These are phyloP conservation scores for Acanthornis magna DNA, from an alignment of 2,797 vertebrate genomes.

Conservation along the genomic window DNA sequence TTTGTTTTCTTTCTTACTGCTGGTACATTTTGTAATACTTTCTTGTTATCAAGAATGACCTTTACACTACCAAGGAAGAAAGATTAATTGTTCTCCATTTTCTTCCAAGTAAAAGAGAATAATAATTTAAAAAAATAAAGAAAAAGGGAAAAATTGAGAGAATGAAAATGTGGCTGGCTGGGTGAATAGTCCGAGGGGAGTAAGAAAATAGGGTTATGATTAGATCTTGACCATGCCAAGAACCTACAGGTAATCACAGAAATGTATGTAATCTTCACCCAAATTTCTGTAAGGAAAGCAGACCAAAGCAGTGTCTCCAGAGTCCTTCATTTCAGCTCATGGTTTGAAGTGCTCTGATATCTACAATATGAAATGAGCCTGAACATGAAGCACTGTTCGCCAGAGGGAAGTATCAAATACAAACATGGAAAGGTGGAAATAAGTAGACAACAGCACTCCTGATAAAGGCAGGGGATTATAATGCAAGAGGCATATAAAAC, in stretches of 20 bases:
- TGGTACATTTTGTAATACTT: background rate
- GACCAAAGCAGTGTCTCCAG: background rate
- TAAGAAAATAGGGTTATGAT: background rate
- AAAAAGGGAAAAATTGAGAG: background rate
- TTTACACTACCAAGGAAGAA: background rate
- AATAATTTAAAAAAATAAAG: background rate
- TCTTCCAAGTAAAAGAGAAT: background rate
- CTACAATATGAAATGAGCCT: background rate
- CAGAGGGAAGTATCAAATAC: background rate
- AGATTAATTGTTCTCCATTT: background rate
- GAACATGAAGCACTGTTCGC: background rate
- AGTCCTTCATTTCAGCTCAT: background rate
- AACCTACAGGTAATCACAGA: background rate
- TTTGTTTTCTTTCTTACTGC: background rate
- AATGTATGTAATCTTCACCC: background rate
- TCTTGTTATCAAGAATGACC: background rate
- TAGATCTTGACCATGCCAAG: background rate
- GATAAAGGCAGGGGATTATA: background rate
- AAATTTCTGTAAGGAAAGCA: background rate
- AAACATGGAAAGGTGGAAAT: background rate
- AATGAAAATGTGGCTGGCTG: background rate
- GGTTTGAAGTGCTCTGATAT: background rate
- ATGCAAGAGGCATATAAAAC: background rate
- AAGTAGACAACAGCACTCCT: background rate
- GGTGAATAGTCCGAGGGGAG: background rate